Evolutionary conservation across 2,113 vertebrate genomes (phyloP).

Genomic region (Sinocyclocheilus grahami): DNA sequence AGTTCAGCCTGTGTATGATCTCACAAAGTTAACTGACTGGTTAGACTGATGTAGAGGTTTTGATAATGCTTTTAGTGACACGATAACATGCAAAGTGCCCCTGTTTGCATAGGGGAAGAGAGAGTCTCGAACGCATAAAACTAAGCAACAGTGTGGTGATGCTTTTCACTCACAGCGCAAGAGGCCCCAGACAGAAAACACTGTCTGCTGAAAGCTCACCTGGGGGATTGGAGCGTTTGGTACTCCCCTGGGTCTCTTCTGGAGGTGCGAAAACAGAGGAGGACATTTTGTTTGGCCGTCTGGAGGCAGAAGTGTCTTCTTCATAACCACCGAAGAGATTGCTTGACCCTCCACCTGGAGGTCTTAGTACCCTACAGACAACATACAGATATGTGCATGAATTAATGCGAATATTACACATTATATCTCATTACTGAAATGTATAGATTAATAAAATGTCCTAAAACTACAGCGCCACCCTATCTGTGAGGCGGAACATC

Average conservation of each 20-base stretch:
- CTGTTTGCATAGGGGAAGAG: not conserved
- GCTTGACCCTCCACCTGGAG: conserved; percentile 88
- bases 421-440: too few species aligned
- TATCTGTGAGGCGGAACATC: not conserved
- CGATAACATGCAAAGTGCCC: conserved; percentile 15
- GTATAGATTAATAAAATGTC: not conserved
- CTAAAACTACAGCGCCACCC: conserved; percentile 9
- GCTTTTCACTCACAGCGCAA: conserved; percentile 20
- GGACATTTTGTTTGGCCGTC: conserved; percentile 84
- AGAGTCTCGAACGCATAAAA: not conserved
- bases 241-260: conserved; percentile 78
- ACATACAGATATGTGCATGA: not conserved
- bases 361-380: conserved; percentile 80
- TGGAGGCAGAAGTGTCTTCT: conserved; percentile 74
- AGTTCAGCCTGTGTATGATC: not conserved
- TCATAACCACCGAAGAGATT: conserved; percentile 84
- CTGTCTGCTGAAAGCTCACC: conserved; percentile 71
- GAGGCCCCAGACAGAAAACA: not conserved
- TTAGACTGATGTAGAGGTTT: not conserved
- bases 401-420: not conserved
- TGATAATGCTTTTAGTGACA: not conserved
- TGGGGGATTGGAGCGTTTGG: conserved; percentile 90
- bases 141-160: conserved; percentile 34
- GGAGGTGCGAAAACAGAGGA: conserved; percentile 86
- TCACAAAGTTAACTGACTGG: not conserved